Conservation (phyloP, 2,113 vertebrate genomes). For the Muscicapa adusta region DNA sequence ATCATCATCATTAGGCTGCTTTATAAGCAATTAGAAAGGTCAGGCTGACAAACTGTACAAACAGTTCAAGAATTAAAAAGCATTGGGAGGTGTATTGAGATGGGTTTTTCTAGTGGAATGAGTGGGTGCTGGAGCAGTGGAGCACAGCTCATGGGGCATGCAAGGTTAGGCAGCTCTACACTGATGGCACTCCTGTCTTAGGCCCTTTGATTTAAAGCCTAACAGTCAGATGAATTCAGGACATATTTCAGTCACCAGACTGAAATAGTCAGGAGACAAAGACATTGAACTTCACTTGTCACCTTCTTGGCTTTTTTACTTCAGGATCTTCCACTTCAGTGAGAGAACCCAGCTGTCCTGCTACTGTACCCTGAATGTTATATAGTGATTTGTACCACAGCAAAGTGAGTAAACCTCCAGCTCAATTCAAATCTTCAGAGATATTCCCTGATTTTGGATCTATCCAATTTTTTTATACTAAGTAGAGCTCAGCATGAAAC, state of each 20-base stretch:
- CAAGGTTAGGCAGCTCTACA: neutral
- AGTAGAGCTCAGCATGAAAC: accelerated
- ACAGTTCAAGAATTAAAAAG: neutral
- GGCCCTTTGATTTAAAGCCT: neutral
- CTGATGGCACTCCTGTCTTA: neutral
- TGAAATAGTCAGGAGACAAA: neutral
- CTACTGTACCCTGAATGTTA: neutral
- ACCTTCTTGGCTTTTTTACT: neutral
- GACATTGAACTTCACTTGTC: neutral
- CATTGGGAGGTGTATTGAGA: neutral
- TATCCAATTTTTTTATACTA: neutral
- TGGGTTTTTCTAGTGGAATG: neutral
- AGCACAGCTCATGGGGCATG: neutral
- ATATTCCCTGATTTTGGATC: neutral
- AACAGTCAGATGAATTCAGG: neutral
- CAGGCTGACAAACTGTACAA: neutral
- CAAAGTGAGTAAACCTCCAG: neutral
- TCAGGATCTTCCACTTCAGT: neutral
- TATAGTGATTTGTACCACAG: neutral
- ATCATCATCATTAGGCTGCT: neutral
- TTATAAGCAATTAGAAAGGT: neutral
- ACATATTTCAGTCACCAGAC: neutral
- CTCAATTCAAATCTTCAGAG: neutral
- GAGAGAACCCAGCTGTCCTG: neutral
- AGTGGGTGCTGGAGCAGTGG: neutral